These are phyloP conservation scores for Danionella dracula DNA, from an alignment of 2,797 vertebrate species.

Conservation along the genomic window DNA sequence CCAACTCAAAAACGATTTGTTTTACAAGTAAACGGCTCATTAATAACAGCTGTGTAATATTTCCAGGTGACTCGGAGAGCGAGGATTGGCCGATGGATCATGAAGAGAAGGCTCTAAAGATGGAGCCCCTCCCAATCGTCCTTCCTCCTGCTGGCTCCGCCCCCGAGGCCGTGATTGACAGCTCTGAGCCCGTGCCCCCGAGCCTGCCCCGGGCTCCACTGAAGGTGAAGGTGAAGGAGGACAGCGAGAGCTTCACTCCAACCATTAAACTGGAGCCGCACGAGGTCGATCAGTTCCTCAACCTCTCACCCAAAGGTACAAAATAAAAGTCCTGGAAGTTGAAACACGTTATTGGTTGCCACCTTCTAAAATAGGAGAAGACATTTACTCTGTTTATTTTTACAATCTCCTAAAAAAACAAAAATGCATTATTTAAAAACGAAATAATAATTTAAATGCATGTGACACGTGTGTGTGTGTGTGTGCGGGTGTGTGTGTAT, in stretches of 20 bases:
- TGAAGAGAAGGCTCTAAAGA: constrained; percentile 72
- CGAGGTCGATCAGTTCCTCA: constrained; percentile 97
- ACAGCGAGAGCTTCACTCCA: constrained; percentile 71
- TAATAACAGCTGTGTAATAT: no score
- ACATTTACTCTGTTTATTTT: no score
- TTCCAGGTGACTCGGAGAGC: constrained; percentile 73
- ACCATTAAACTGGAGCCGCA: constrained; percentile 96
- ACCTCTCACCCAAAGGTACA: constrained; percentile 91
- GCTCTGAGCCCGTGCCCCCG: constrained; percentile 8
- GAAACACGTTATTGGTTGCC: no score
- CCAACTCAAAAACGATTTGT: no score
- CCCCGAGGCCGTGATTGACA: constrained; percentile 18
- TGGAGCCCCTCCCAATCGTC: constrained; percentile 76
- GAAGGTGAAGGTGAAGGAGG: constrained; percentile 77
- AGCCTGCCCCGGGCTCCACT: constrained; percentile 40
- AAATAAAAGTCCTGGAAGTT: no score
- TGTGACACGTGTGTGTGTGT: no score
- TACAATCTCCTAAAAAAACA: no score
- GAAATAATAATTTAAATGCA: no score
- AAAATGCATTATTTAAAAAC: no score
- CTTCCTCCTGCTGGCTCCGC: constrained; percentile 64
- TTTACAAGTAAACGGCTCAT: no score
- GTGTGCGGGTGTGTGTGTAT: no score
- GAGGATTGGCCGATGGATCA: constrained; percentile 84
- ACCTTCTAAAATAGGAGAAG: no score